These are phyloP conservation scores for Aphidius gifuensis DNA, from an alignment of 1,140 invertebrate genomes.

Conservation along the genomic window DNA sequence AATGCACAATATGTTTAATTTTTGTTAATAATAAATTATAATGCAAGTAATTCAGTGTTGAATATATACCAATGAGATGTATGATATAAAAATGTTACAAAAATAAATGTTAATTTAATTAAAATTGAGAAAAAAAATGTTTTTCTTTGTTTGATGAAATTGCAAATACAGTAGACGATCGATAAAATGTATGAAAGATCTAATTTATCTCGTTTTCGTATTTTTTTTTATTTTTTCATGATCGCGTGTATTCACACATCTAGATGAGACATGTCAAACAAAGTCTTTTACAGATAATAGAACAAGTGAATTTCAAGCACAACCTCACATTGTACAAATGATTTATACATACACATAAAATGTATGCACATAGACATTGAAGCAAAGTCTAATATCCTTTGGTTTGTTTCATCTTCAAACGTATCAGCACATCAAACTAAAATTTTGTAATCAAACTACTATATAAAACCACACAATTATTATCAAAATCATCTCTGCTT, in stretches of 20 bases:
- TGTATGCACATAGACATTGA: not conserved
- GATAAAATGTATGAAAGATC: too few species aligned
- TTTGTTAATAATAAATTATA: too few species aligned
- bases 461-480: too few species aligned
- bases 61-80: too few species aligned
- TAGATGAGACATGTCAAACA: conserved; percentile 6
- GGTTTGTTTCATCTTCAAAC: conserved; percentile 6
- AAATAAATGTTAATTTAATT: too few species aligned
- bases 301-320: conserved; percentile 6
- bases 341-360: conserved; percentile 2
- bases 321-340: not conserved
- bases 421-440: conserved; percentile 5
- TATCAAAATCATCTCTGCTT: too few species aligned
- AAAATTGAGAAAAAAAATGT: too few species aligned
- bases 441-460: not conserved
- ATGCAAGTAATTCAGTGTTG: too few species aligned
- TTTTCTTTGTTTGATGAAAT: not conserved
- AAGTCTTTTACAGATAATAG: not conserved
- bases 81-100: too few species aligned
- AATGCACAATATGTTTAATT: not conserved
- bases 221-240: not conserved
- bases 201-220: not conserved
- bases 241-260: not conserved
- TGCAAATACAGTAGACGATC: too few species aligned
- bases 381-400: conserved; percentile 16